A percentile compares a stretch with the other conserved stretches of the same genome.
These are phyloP conservation scores for Thalassaphorura encarpata DNA, from an alignment of 1,140 invertebrate genomes.

Conservation along the genomic window DNA sequence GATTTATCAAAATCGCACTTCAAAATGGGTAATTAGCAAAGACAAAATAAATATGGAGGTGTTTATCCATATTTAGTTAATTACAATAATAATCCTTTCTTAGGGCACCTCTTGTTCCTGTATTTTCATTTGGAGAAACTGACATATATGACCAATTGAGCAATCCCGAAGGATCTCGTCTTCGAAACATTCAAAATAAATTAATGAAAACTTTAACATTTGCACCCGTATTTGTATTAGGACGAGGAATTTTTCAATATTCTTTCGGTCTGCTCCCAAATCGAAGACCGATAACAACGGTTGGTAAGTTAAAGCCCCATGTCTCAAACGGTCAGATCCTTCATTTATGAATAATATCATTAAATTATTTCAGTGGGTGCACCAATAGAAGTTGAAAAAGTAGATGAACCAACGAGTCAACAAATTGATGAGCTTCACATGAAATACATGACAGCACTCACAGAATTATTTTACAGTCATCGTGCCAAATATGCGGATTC, in stretches of 20 bases:
- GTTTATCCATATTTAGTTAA: neutral
- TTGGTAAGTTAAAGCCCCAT: no score
- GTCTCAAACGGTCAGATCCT: no score
- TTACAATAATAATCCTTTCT: constrained; percentile 27
- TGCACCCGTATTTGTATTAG: constrained; percentile 65
- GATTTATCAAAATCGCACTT: constrained; percentile 38
- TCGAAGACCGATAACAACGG: constrained; percentile 46
- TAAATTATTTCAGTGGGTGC: no score
- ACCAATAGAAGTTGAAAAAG: constrained; percentile 63
- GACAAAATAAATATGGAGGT: neutral
- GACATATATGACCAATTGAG: constrained; percentile 68
- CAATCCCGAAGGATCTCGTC: constrained; percentile 56
- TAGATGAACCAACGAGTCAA: constrained; percentile 35
- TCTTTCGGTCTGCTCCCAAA: constrained; percentile 71
- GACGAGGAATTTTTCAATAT: constrained; percentile 81
- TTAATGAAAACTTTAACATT: constrained; percentile 55
- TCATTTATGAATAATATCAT: no score
- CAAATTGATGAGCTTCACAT: constrained; percentile 34
- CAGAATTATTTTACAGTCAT: constrained; percentile 34
- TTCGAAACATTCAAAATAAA: constrained; percentile 63
- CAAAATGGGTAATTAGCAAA: constrained; percentile 35
- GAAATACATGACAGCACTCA: constrained; percentile 30
- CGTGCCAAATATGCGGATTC: constrained; percentile 35
- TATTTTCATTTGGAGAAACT: constrained; percentile 87
- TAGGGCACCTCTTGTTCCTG: constrained; percentile 69